phyloP scores from a whole-genome alignment of 2,113 vertebrate genomes.

The Scartelaos histophorus region DNA sequence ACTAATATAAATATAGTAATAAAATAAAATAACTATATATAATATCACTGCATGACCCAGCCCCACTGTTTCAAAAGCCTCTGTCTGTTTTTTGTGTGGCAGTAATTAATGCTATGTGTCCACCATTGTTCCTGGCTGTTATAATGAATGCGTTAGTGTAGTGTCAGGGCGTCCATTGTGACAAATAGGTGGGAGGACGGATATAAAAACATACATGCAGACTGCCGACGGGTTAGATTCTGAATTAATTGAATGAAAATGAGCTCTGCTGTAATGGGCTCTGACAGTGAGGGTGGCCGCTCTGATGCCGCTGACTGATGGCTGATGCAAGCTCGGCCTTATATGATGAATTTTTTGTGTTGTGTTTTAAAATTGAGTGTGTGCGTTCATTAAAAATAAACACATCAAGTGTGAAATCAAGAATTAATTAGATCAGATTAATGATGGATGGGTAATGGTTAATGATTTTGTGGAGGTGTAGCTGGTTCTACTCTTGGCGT shows the following conservation, averaged over 20 bases:
- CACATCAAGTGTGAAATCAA: slow-evolving; percentile 39
- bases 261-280: slow-evolving; percentile 79
- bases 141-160: slow-evolving; percentile 81
- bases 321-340: slow-evolving; percentile 71
- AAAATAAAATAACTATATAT: background rate
- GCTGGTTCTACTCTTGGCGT: background rate
- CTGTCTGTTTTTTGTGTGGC: slow-evolving; percentile 34
- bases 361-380: slow-evolving; percentile 60
- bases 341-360: slow-evolving; percentile 63
- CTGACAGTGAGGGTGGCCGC: slow-evolving; percentile 77
- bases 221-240: slow-evolving; percentile 77
- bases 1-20: too few species aligned
- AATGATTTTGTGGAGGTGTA: background rate
- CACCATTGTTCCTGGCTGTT: slow-evolving; percentile 76
- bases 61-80: slow-evolving; percentile 17
- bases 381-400: slow-evolving; percentile 66
- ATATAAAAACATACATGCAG: slow-evolving; percentile 75
- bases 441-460: slow-evolving; percentile 7
- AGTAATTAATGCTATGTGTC: slow-evolving; percentile 79
- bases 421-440: slow-evolving; percentile 29
- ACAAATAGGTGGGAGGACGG: slow-evolving; percentile 80
- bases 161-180: slow-evolving; percentile 80
- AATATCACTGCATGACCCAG: too few species aligned
- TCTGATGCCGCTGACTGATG: slow-evolving; percentile 79
- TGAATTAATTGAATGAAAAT: slow-evolving; percentile 83